These are phyloP conservation scores for Scomberomorus guttatus DNA, from an alignment of 2,797 vertebrate species.

Conservation along the genomic window DNA sequence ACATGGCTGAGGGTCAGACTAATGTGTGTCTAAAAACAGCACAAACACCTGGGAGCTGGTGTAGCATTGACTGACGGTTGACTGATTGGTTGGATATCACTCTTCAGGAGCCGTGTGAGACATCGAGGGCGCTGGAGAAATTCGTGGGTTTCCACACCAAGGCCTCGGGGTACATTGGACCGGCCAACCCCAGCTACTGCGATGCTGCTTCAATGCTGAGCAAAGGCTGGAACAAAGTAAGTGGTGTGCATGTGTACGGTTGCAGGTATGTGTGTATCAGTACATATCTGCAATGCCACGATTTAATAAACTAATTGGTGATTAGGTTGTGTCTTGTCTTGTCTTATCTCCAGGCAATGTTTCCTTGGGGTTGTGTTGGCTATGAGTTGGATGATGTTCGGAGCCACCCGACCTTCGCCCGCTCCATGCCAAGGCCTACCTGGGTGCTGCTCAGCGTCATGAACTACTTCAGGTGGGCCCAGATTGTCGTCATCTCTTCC, in stretches of 20 bases:
- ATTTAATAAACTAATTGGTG: too few relatives aligned
- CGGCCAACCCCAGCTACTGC: slow-evolving; percentile 91
- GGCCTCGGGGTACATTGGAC: slow-evolving; percentile 90
- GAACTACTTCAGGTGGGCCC: slow-evolving; percentile 92
- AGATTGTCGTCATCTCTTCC: slow-evolving; percentile 90
- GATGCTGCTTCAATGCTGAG: slow-evolving; percentile 89
- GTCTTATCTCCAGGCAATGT: slow-evolving; percentile 83
- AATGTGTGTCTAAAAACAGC: too few relatives aligned
- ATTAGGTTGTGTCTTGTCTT: not conserved
- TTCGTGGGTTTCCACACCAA: slow-evolving; percentile 86
- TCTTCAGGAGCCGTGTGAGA: slow-evolving; percentile 90
- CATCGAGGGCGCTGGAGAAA: slow-evolving; percentile 84
- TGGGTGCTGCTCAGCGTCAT: slow-evolving; percentile 87
- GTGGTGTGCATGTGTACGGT: not conserved
- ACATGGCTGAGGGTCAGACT: too few relatives aligned
- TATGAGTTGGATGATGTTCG: slow-evolving; percentile 85
- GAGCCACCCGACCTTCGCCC: slow-evolving; percentile 86
- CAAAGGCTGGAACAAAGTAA: slow-evolving; percentile 91
- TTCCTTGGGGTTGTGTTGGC: slow-evolving; percentile 91
- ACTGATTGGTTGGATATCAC: not conserved
- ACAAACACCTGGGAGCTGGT: too few relatives aligned
- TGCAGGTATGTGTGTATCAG: not conserved
- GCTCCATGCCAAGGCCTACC: slow-evolving; percentile 86
- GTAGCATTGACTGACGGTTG: not conserved
- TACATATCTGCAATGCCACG: not conserved